Percentiles rank a stretch among this genome's conserved stretches.
phyloP scores from a whole-genome alignment of 2,113 vertebrate species.

The Cercocebus atys region DNA sequence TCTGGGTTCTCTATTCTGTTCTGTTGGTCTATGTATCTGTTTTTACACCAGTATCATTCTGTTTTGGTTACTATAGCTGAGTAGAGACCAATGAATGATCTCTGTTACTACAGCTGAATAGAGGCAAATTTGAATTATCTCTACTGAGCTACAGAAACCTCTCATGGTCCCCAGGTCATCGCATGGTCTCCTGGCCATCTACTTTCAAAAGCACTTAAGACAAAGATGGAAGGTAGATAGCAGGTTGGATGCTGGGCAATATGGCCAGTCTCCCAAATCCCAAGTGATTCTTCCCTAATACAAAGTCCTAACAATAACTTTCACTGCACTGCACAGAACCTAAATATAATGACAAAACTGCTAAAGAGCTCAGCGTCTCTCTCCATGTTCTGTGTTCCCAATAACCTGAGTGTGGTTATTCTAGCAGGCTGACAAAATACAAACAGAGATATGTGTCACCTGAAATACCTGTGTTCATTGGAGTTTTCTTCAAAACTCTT shows the following conservation, averaged over 20 bases:
- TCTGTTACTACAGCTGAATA: too few species aligned
- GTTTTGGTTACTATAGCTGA: too few species aligned
- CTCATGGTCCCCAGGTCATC: not conserved
- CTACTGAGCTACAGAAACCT: too few species aligned
- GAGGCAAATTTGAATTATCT: too few species aligned
- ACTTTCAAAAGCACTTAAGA: not conserved
- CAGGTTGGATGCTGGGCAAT: accelerated
- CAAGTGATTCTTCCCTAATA: not conserved
- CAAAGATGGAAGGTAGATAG: not conserved
- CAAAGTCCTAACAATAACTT: not conserved
- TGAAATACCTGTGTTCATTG: not conserved
- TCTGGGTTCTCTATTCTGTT: too few species aligned
- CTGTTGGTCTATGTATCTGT: too few species aligned
- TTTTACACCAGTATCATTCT: too few species aligned
- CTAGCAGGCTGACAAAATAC: not conserved
- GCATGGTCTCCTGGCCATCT: not conserved
- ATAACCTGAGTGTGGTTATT: not conserved
- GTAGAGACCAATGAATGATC: too few species aligned
- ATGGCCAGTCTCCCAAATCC: not conserved
- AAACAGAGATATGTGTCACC: not conserved
- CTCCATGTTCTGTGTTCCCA: not conserved
- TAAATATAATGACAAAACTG: not conserved
- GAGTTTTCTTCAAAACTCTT: not conserved
- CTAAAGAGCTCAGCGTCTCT: not conserved
- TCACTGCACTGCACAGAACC: too few species aligned